Conservation (phyloP, 1,140 invertebrate species). For the Tetramorium simillimum region DNA sequence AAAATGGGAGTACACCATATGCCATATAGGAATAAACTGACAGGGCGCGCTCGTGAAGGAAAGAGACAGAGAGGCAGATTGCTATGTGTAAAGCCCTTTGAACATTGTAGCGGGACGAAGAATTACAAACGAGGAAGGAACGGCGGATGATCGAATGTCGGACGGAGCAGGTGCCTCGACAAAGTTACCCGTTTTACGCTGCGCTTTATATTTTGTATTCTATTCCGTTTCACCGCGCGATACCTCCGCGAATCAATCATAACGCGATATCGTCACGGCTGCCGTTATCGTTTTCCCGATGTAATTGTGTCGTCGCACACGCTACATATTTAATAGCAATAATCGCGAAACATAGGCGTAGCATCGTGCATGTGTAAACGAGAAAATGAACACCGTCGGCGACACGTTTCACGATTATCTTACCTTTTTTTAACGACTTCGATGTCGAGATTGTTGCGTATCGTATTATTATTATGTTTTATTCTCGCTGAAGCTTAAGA, state of each 20-base stretch:
- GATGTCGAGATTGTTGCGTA: background rate
- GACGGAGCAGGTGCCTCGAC: constrained; percentile 50
- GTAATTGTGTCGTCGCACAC: constrained; percentile 46
- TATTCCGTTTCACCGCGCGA: constrained; percentile 31
- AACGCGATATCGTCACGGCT: constrained; percentile 11
- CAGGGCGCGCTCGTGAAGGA: background rate
- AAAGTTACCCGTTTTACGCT: constrained; percentile 27
- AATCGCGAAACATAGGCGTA: constrained; percentile 20
- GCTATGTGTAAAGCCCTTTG: constrained; percentile 53
- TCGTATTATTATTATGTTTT: background rate
- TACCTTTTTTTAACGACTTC: background rate
- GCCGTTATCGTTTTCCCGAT: constrained; percentile 35
- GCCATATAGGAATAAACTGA: constrained; percentile 45
- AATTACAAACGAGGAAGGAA: constrained; percentile 44
- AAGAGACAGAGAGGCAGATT: background rate
- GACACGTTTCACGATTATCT: background rate
- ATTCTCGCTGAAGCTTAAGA: background rate
- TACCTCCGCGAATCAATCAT: constrained; percentile 35
- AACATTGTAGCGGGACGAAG: constrained; percentile 47
- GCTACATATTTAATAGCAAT: constrained; percentile 40
- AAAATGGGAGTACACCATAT: constrained; percentile 51
- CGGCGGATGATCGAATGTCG: constrained; percentile 48
- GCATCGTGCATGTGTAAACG: background rate
- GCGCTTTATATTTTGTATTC: constrained; percentile 49
- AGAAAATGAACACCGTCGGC: background rate